Conservation (phyloP, 2,113 vertebrate genomes). For the Bufo gargarizans region DNA sequence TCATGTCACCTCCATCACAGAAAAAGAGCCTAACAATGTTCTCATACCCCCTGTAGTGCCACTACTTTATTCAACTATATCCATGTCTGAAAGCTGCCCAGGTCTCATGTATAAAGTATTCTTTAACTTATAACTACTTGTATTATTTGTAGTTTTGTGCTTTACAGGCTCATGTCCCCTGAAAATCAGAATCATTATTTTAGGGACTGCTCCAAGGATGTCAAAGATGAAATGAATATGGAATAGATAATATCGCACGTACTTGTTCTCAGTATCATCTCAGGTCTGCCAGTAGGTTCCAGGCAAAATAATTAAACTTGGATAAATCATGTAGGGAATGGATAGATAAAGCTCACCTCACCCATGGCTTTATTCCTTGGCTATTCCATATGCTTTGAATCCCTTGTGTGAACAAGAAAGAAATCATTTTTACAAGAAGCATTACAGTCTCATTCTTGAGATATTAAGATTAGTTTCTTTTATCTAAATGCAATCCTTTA, state of each 20-base stretch:
- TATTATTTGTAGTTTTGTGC: neutral
- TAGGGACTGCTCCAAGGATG: neutral
- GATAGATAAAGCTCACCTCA: neutral
- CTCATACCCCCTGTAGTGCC: too few relatives aligned
- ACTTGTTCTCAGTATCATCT: neutral
- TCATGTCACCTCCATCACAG: too few relatives aligned
- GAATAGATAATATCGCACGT: neutral
- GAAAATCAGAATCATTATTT: conserved; percentile 6
- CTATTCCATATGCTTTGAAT: conserved; percentile 18
- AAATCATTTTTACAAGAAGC: conserved; percentile 29
- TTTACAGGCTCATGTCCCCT: neutral
- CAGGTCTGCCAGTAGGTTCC: conserved; percentile 11
- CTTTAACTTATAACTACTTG: neutral
- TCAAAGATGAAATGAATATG: neutral
- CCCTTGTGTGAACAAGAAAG: conserved; percentile 16
- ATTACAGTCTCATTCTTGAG: conserved; percentile 7
- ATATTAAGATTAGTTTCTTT: conserved; percentile 34
- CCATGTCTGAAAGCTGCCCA: neutral
- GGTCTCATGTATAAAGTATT: neutral
- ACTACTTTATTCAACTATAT: too few relatives aligned
- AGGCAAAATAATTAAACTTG: conserved; percentile 18
- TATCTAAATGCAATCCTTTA: neutral
- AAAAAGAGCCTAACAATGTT: too few relatives aligned
- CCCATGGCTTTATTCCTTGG: conserved; percentile 8
- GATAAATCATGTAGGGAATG: neutral